A percentile compares a stretch with the other conserved stretches of the same genome.
Conservation (phyloP, 2,888 invertebrate genomes). For the Sphecodes monilicornis region DNA sequence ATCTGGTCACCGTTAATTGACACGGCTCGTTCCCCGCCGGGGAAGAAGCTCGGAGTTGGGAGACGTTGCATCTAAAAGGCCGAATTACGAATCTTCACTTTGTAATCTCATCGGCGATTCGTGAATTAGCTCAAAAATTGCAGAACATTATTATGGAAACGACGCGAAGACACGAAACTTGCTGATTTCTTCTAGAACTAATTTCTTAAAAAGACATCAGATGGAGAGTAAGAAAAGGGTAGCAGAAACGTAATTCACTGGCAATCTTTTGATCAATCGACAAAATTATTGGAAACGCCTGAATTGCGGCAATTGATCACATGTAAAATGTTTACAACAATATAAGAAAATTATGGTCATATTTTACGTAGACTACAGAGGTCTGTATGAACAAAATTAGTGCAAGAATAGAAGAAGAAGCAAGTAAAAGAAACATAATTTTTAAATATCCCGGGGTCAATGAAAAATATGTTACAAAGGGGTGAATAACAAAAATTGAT, state of each 20-base stretch:
- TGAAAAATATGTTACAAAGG: not conserved
- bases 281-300: no score
- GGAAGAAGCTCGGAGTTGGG: not conserved
- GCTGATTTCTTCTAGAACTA: not conserved
- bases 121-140: not conserved
- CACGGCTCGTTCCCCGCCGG: conserved; percentile 4
- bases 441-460: not conserved
- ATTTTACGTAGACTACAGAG: no score
- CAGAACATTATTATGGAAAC: not conserved
- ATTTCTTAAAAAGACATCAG: not conserved
- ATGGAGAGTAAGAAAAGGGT: no score
- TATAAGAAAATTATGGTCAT: no score
- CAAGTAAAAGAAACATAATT: not conserved
- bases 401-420: no score
- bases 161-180: not conserved
- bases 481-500: not conserved
- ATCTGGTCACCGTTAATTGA: conserved; percentile 52
- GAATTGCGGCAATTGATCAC: no score
- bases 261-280: no score
- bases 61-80: not conserved
- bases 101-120: not conserved
- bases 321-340: no score
- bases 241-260: no score
- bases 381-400: no score
- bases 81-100: not conserved